A percentile compares a stretch with the other conserved stretches of the same genome.
phyloP scores from a whole-genome alignment of 2,888 invertebrate genomes.

The Pseudococcus viburni region DNA sequence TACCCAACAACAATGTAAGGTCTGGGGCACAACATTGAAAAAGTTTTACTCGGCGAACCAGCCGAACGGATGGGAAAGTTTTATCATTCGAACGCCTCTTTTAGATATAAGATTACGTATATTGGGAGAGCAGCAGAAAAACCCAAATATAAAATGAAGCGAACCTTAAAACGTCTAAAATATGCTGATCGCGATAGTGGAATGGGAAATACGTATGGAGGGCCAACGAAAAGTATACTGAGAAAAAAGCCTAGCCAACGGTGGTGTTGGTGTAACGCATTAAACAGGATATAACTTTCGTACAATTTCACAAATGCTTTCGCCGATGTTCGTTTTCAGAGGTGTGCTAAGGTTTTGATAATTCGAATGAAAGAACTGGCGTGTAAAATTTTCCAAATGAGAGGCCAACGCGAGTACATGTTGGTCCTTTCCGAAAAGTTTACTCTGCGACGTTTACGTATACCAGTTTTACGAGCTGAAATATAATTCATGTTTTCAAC shows the following conservation, averaged over 20 bases:
- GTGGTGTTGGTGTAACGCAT: background rate
- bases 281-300: constrained; percentile 10
- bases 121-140: background rate
- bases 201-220: background rate
- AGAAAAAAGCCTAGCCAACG: background rate
- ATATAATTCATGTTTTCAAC: constrained; percentile 4
- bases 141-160: constrained; percentile 19
- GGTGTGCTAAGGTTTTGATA: constrained; percentile 18
- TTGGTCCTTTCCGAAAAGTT: background rate
- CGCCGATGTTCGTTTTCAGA: background rate
- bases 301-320: constrained; percentile 19
- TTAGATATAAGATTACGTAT: background rate
- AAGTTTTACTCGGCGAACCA: background rate
- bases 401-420: background rate
- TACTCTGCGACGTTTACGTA: background rate
- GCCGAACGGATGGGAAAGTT: background rate
- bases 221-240: background rate
- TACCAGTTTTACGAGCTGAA: background rate
- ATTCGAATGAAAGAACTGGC: constrained; percentile 34
- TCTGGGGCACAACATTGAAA: background rate
- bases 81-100: constrained; percentile 17
- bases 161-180: constrained; percentile 19
- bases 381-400: constrained; percentile 37
- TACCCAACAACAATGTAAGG: background rate
- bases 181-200: constrained; percentile 18